phyloP scores from a whole-genome alignment of 1,140 invertebrate species.

The Philaenus spumarius region DNA sequence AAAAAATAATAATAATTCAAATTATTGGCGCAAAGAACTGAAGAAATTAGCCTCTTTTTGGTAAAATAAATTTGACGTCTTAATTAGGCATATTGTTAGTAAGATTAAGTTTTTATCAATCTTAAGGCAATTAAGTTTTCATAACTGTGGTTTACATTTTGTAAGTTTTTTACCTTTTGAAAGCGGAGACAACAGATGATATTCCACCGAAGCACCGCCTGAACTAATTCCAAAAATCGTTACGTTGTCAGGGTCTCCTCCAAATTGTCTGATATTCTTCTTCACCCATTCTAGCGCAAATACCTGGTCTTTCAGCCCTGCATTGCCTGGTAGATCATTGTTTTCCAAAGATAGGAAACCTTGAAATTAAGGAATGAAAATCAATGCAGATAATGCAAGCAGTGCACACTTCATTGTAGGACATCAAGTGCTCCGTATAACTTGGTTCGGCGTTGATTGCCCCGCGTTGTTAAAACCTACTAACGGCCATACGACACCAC shows the following conservation, averaged over 20 bases:
- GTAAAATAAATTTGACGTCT: no score
- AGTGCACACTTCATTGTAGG: no score
- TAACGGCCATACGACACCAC: no score
- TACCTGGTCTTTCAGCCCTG: slow-evolving; percentile 41
- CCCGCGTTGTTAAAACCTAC: no score
- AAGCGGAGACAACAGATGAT: slow-evolving; percentile 36
- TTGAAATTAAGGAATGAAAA: no score
- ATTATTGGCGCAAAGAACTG: no score
- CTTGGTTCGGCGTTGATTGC: no score
- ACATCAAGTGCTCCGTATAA: no score
- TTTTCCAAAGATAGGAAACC: slow-evolving; percentile 32
- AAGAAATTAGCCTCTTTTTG: no score
- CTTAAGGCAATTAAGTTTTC: slow-evolving; percentile 24
- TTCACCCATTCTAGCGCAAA: slow-evolving; percentile 30
- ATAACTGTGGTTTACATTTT: slow-evolving; percentile 35
- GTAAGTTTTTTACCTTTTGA: slow-evolving; percentile 42
- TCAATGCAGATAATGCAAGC: no score
- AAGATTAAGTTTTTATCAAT: slow-evolving; percentile 25
- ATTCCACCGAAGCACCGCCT: slow-evolving; percentile 34
- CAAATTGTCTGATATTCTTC: slow-evolving; percentile 32
- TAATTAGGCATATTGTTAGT: slow-evolving; percentile 4
- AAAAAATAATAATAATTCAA: no score
- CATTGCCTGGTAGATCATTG: slow-evolving; percentile 34
- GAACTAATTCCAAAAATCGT: slow-evolving; percentile 33
- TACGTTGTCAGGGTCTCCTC: slow-evolving; percentile 40